Conservation (phyloP, 2,888 invertebrate species). For the Bombylius major region DNA sequence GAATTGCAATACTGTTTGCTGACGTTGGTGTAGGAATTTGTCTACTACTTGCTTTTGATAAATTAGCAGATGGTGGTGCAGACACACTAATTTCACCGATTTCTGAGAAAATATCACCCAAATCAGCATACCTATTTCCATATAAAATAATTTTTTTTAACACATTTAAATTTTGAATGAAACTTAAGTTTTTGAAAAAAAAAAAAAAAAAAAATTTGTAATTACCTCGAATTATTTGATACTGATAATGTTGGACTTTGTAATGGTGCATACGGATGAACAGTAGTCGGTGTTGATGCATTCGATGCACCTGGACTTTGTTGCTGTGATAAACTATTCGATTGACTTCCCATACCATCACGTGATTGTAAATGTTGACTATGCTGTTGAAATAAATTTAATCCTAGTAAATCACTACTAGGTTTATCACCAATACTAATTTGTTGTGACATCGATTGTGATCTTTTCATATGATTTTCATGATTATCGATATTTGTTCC, state of each 20-base stretch:
- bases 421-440: conserved; percentile 44
- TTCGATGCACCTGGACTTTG: conserved; percentile 72
- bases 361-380: conserved; percentile 32
- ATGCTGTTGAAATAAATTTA: conserved; percentile 53
- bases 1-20: conserved; percentile 59
- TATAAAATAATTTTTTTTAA: conserved; percentile 14
- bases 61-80: conserved; percentile 42
- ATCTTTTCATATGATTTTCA: conserved; percentile 51
- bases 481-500: conserved; percentile 56
- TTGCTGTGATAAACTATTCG: conserved; percentile 26
- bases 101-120: conserved; percentile 74
- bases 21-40: conserved; percentile 70
- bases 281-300: conserved; percentile 42
- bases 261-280: conserved; percentile 70
- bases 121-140: conserved; percentile 42
- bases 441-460: conserved; percentile 65
- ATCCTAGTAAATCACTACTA: conserved; percentile 65
- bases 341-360: conserved; percentile 16
- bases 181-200: too few species aligned
- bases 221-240: conserved; percentile 52
- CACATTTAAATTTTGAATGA: neutral
- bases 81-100: conserved; percentile 62
- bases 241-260: conserved; percentile 61
- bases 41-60: conserved; percentile 34
- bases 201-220: neutral